These are phyloP conservation scores for Dolichotis patagonum DNA, from an alignment of 2,113 vertebrate species.

Conservation along the genomic window DNA sequence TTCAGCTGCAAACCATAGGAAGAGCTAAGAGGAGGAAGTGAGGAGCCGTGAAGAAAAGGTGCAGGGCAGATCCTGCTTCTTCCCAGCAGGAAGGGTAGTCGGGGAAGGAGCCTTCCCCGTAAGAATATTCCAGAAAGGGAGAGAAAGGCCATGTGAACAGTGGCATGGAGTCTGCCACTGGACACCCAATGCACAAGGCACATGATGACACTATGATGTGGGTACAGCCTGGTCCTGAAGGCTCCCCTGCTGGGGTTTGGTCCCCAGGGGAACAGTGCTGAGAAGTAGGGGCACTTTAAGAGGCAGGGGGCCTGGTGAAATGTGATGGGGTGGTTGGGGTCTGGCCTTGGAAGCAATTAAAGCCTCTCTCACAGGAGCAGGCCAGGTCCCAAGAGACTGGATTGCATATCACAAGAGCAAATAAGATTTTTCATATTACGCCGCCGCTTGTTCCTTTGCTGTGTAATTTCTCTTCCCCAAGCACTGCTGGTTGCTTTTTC, in stretches of 20 bases:
- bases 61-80: not conserved
- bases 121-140: not conserved
- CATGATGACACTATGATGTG: no score
- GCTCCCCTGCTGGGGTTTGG: not conserved
- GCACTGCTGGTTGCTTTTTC: not conserved
- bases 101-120: not conserved
- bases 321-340: not conserved
- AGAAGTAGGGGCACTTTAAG: not conserved
- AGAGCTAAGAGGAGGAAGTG: rapidly evolving
- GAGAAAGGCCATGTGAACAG: not conserved
- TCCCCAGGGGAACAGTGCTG: not conserved
- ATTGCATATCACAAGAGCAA: not conserved
- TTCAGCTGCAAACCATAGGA: not conserved
- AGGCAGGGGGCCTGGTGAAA: not conserved
- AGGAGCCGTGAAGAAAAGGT: no score
- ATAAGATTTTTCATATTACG: not conserved
- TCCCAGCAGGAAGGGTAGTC: not conserved
- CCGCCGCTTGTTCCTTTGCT: no score
- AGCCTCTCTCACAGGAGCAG: not conserved
- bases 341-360: not conserved
- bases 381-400: no score
- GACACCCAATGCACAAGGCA: not conserved
- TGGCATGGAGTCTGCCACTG: not conserved
- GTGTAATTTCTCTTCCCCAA: not conserved
- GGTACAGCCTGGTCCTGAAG: not conserved